Evolutionary conservation across 2,888 invertebrate genomes (phyloP).

Genomic region (Chelonus formosanus): DNA sequence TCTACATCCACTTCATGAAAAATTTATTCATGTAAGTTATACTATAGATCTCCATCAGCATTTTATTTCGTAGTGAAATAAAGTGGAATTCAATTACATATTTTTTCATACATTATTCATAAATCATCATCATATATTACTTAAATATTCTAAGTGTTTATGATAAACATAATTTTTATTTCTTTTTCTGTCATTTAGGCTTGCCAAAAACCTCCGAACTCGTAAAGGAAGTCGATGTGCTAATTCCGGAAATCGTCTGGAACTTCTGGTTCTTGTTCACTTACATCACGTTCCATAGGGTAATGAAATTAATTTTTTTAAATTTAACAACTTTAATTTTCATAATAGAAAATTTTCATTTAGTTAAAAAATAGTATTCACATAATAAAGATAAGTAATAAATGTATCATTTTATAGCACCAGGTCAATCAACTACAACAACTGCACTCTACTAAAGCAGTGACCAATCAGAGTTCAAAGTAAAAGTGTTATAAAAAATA

Average conservation of each 20-base stretch:
- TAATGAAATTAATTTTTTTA: slow-evolving; percentile 44
- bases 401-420: background rate
- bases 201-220: slow-evolving; percentile 83
- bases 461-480: slow-evolving; percentile 31
- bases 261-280: slow-evolving; percentile 83
- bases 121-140: too few species aligned
- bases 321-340: slow-evolving; percentile 21
- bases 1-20: background rate
- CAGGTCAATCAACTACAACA: slow-evolving; percentile 27
- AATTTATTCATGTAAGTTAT: slow-evolving; percentile 2
- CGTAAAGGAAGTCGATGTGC: slow-evolving; percentile 85
- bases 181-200: slow-evolving; percentile 66
- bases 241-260: slow-evolving; percentile 85
- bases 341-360: too few species aligned
- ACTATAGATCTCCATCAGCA: too few species aligned
- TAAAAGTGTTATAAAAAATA: slow-evolving; percentile 39
- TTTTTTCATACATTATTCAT: too few species aligned
- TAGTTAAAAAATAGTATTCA: too few species aligned
- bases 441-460: slow-evolving; percentile 43
- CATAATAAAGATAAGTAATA: too few species aligned
- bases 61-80: background rate
- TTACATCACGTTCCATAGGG: slow-evolving; percentile 87
- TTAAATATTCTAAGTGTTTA: too few species aligned
- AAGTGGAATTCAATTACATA: background rate
- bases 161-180: too few species aligned